phyloP scores from a whole-genome alignment of 2,888 invertebrate species.

The Tipula confusa region DNA sequence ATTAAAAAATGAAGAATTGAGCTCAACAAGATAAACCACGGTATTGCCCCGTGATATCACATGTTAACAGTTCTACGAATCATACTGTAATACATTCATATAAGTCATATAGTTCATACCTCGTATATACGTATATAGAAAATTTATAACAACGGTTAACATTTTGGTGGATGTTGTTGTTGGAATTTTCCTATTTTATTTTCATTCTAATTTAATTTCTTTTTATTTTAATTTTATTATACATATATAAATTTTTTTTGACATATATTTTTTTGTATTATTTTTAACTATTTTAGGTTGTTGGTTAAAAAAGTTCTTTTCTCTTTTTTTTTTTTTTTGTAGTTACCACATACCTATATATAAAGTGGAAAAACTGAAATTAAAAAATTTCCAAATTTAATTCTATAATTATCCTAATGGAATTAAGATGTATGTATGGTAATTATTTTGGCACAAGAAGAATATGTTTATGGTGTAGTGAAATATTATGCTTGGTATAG shows the following conservation, averaged over 20 bases:
- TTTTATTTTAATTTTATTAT: constrained; percentile 25
- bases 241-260: neutral
- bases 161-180: neutral
- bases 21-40: too few species aligned
- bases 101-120: neutral
- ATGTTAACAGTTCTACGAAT: too few species aligned
- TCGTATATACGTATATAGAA: neutral
- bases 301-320: neutral
- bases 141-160: constrained; percentile 7
- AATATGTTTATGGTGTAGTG: neutral
- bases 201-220: neutral
- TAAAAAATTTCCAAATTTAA: neutral
- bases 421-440: constrained; percentile 28
- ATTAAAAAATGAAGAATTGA: too few species aligned
- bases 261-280: constrained; percentile 6
- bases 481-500: neutral
- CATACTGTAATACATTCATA: too few species aligned
- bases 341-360: neutral
- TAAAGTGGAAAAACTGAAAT: constrained; percentile 13
- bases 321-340: neutral
- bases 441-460: neutral
- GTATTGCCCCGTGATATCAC: too few species aligned
- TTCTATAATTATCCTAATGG: constrained; percentile 29
- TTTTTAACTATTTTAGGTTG: constrained; percentile 25
- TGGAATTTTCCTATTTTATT: neutral